Evolutionary conservation across 2,113 vertebrate species (phyloP).

Genomic region (Guaruba guarouba): DNA sequence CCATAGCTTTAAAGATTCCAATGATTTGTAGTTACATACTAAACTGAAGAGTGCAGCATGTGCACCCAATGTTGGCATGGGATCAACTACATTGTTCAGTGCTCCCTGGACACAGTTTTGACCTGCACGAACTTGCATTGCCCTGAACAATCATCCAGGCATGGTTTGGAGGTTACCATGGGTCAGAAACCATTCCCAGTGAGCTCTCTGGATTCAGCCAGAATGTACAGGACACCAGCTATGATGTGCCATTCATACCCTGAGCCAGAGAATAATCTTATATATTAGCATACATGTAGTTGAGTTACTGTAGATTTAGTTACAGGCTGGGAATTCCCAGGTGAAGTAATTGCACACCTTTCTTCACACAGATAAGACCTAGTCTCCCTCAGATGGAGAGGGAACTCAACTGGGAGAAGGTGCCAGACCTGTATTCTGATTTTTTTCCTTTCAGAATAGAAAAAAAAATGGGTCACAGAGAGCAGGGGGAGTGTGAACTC

Average conservation of each 20-base stretch:
- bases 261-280: background rate
- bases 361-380: background rate
- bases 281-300: background rate
- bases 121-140: background rate
- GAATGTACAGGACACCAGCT: background rate
- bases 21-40: background rate
- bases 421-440: background rate
- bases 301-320: background rate
- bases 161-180: background rate
- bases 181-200: background rate
- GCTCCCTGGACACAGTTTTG: background rate
- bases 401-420: background rate
- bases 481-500: background rate
- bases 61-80: rapidly evolving
- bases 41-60: background rate
- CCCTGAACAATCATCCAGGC: background rate
- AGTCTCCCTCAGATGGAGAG: background rate
- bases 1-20: background rate
- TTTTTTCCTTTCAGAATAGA: background rate
- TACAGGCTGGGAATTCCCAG: background rate
- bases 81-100: background rate
- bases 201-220: background rate
- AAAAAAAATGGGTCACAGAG: background rate
- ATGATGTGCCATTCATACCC: background rate
- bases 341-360: background rate